Base-by-base conservation (phyloP, 2,888 invertebrate species). In the Zygothrica quintamaculata region DNA sequence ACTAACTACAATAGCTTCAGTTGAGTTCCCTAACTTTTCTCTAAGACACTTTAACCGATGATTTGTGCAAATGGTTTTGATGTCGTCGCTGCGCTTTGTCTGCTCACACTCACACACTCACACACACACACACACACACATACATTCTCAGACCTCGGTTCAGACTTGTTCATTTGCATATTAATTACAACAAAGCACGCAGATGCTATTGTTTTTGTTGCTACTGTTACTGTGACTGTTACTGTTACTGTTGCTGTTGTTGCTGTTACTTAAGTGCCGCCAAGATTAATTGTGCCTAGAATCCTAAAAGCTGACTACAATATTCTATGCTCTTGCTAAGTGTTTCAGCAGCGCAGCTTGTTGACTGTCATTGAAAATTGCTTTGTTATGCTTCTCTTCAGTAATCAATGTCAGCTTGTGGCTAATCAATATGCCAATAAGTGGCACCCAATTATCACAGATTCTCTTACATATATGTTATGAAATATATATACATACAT, bases 11-110 rank as follows among this genome's bases (percentile, higher is more conserved):
- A 9, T 47, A 29, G 42, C 39, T 46, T 29, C 12, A 26, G 40
- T 40, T 26, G 37, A 22, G 33, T 53, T 52, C 42, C 53, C 69
- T 44, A 42, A 40, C 53, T 34, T 39, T n/a, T 48, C 52, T 22
- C 40, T 47, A 34, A 25, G 64, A 59, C 75, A 57, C 61, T 75
- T 72, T 65, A 73, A 59, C 73, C 76, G 55, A 82, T 79, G 84
- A 77, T 77, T 77, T 77, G 76, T 69, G 77, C 76, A 77, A 82
- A 82, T 78, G 84, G 61, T 66, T 78, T 64, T 73, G 84, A 79
- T 76, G 79, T 75, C 65, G 77, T 44, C 72, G 36, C 53, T 76
- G 69, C 58, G 74, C 77, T 75, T 65, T 71, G 79, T 71, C 65
- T 65, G 70, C 26, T 18, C 16, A 12, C 16, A n/a, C n/a, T n/a